Conservation (phyloP, 2,888 invertebrate genomes). For the Bunonema sp. region DNA sequence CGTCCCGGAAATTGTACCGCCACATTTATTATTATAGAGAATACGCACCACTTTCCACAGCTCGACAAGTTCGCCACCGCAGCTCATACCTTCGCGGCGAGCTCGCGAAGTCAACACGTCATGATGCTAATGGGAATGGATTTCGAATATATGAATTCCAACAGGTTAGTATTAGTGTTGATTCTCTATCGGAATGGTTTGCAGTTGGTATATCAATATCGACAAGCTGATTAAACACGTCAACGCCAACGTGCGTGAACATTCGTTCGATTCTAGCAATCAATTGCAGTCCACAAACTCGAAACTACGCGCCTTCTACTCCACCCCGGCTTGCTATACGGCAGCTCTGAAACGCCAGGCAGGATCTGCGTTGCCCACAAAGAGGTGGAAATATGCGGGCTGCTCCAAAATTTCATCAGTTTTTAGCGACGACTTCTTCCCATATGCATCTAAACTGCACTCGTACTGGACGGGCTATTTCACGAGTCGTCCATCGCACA, state of each 20-base stretch:
- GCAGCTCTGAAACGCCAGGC: too few species aligned
- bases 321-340: slow-evolving; percentile 50
- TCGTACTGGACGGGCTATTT: slow-evolving; percentile 79
- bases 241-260: slow-evolving; percentile 43
- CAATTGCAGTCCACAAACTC: background rate
- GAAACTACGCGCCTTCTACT: slow-evolving; percentile 56
- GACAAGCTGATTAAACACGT: slow-evolving; percentile 68
- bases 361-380: too few species aligned
- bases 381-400: too few species aligned
- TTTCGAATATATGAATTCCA: slow-evolving; percentile 67
- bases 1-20: slow-evolving; percentile 55
- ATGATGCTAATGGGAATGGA: slow-evolving; percentile 72
- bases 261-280: background rate
- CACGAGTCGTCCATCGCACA: slow-evolving; percentile 49
- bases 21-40: too few species aligned
- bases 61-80: too few species aligned
- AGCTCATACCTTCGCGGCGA: background rate
- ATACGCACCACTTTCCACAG: too few species aligned
- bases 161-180: too few species aligned
- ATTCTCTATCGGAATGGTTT: too few species aligned
- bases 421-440: slow-evolving; percentile 78
- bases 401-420: too few species aligned
- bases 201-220: slow-evolving; percentile 64
- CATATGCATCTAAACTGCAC: slow-evolving; percentile 68
- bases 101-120: slow-evolving; percentile 55